Conservation (phyloP, 2,797 vertebrate genomes). For the Argyrosomus regius region DNA sequence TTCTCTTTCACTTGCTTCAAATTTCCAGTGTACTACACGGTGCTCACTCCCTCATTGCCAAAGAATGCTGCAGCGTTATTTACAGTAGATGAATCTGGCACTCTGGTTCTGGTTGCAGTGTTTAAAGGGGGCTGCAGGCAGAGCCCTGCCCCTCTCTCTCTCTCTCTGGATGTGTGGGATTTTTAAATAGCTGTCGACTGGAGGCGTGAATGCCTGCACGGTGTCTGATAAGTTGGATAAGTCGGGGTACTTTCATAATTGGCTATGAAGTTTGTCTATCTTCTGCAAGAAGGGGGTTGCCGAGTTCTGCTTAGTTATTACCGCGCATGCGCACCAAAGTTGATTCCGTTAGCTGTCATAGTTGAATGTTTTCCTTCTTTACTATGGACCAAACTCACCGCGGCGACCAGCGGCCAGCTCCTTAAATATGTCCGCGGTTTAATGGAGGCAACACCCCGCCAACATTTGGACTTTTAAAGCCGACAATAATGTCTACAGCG, state of each 20-base stretch:
- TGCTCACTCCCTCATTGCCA: slow-evolving; percentile 44
- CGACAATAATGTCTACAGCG: neutral
- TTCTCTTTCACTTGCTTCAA: slow-evolving; percentile 33
- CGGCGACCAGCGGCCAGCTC: neutral
- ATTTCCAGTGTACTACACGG: slow-evolving; percentile 37
- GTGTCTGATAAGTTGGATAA: slow-evolving; percentile 43
- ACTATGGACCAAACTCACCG: slow-evolving; percentile 19
- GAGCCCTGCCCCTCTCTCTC: slow-evolving; percentile 40
- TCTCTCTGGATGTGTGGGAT: slow-evolving; percentile 42
- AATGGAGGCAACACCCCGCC: neutral
- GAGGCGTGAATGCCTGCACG: slow-evolving; percentile 17
- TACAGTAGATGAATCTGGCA: slow-evolving; percentile 74
- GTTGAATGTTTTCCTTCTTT: slow-evolving; percentile 35
- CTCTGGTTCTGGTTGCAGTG: slow-evolving; percentile 59
- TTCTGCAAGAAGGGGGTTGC: slow-evolving; percentile 30
- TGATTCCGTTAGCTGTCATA: slow-evolving; percentile 76
- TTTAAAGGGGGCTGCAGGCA: slow-evolving; percentile 31
- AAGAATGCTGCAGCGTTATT: slow-evolving; percentile 80
- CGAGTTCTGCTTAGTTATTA: neutral
- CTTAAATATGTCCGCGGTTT: neutral
- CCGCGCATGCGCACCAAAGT: slow-evolving; percentile 73
- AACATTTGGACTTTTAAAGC: neutral
- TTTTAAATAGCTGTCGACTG: slow-evolving; percentile 57
- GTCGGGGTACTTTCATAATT: slow-evolving; percentile 38
- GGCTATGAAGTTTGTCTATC: slow-evolving; percentile 37